These are phyloP conservation scores for Triplophysa siluroides DNA, from an alignment of 2,113 vertebrate species.

Conservation along the genomic window DNA sequence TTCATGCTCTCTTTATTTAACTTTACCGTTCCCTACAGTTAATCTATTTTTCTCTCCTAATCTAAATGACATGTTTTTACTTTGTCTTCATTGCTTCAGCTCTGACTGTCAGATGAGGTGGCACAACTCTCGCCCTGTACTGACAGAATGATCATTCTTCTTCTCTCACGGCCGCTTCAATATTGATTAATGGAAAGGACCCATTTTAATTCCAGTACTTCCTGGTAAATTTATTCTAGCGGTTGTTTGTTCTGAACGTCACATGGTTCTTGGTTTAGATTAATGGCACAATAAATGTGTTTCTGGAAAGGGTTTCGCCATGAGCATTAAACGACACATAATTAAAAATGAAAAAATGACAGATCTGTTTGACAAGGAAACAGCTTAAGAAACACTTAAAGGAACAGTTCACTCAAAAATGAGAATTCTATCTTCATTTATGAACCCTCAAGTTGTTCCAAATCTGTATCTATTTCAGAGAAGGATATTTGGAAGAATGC, in stretches of 20 bases:
- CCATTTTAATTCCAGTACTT: slow-evolving; percentile 59
- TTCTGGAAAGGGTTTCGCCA: slow-evolving; percentile 24
- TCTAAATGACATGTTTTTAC: slow-evolving; percentile 19
- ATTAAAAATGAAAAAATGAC: background rate
- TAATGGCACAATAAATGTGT: slow-evolving; percentile 55
- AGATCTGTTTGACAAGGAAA: background rate
- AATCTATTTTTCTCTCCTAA: background rate
- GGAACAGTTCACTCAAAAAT: too few species aligned
- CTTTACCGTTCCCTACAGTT: background rate
- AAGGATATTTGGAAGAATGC: too few species aligned
- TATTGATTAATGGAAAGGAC: slow-evolving; percentile 61
- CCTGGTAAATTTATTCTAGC: slow-evolving; percentile 47
- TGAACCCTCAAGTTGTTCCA: too few species aligned
- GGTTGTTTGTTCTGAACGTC: slow-evolving; percentile 56
- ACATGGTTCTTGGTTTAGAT: slow-evolving; percentile 52
- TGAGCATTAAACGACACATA: background rate
- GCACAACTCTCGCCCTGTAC: slow-evolving; percentile 11
- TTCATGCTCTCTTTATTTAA: background rate
- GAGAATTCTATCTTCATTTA: too few species aligned
- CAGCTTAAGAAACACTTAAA: too few species aligned
- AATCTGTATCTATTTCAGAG: too few species aligned
- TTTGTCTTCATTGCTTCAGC: slow-evolving; percentile 44
- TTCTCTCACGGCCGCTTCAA: slow-evolving; percentile 51
- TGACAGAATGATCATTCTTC: slow-evolving; percentile 50
- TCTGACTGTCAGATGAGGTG: slow-evolving; percentile 30